phyloP scores from a whole-genome alignment of 2,888 invertebrate genomes.

The Liopterus haemorrhoidalis region DNA sequence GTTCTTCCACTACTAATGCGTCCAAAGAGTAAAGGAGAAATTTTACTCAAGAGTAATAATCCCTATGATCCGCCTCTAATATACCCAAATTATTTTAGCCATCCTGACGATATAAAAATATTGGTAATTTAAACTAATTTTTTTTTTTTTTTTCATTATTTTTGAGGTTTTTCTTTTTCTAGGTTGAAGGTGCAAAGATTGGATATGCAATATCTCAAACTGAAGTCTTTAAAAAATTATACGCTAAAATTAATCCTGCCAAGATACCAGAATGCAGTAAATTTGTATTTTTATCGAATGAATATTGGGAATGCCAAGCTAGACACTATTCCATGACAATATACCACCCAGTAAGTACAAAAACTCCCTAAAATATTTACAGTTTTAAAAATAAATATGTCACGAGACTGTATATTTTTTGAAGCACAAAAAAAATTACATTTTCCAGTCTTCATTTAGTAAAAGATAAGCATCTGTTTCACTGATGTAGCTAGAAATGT shows the following conservation, averaged over 20 bases:
- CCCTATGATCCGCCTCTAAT: conserved; percentile 74
- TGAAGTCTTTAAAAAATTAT: conserved; percentile 54
- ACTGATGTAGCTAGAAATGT: too few species aligned
- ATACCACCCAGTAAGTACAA: conserved; percentile 68
- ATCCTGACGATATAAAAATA: conserved; percentile 64
- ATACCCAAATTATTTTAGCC: conserved; percentile 77
- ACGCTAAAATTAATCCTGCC: conserved; percentile 58
- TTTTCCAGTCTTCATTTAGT: too few species aligned
- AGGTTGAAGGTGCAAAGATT: conserved; percentile 71
- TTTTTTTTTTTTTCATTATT: conserved; percentile 3
- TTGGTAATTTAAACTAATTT: conserved; percentile 53
- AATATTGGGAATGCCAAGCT: conserved; percentile 71
- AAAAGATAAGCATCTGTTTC: too few species aligned
- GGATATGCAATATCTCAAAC: conserved; percentile 57
- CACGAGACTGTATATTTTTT: too few species aligned
- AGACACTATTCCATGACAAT: conserved; percentile 71
- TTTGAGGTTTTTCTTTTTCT: conserved; percentile 25
- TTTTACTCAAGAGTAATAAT: conserved; percentile 61
- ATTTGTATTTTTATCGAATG: conserved; percentile 60
- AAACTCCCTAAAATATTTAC: too few species aligned
- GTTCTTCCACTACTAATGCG: conserved; percentile 65
- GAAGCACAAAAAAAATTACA: too few species aligned
- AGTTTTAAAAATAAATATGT: too few species aligned
- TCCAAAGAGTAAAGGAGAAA: conserved; percentile 64
- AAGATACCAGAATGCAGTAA: conserved; percentile 62